Conservation (phyloP, 2,797 vertebrate species). For the Euthynnus affinis region DNA sequence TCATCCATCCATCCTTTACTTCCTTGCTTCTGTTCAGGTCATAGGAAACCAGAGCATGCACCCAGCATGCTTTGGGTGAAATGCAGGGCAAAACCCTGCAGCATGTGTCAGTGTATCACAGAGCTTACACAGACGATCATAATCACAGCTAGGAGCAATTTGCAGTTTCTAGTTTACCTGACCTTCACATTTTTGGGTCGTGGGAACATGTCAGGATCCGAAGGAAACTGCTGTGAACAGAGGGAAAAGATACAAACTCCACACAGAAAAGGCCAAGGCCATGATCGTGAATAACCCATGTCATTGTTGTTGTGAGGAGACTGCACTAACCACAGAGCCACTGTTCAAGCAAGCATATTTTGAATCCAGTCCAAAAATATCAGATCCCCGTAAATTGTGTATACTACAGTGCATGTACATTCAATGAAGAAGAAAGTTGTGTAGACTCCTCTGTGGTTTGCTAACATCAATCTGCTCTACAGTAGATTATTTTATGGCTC, state of each 20-base stretch:
- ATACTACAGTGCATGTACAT: neutral
- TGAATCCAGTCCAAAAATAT: neutral
- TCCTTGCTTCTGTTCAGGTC: neutral
- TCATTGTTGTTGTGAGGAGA: constrained; percentile 1
- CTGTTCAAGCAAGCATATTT: neutral
- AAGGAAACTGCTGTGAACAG: constrained; percentile 14
- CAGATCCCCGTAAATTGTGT: neutral
- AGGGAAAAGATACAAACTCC: constrained; percentile 1
- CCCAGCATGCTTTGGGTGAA: neutral
- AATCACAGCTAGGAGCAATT: constrained; percentile 1
- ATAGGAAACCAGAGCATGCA: constrained; percentile 3
- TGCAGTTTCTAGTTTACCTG: neutral
- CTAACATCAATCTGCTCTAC: constrained; percentile 23
- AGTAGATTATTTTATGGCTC: constrained; percentile 34
- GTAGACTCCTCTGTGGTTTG: constrained; percentile 18
- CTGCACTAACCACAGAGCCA: neutral
- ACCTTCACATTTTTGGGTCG: neutral
- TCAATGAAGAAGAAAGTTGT: constrained; percentile 10
- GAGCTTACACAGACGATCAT: constrained; percentile 1
- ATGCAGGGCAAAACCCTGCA: neutral
- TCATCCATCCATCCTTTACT: constrained; percentile 8
- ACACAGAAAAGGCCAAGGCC: neutral
- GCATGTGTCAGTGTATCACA: constrained; percentile 5
- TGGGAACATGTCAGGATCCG: neutral
- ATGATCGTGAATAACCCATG: neutral